Percentiles rank a stretch among this genome's conserved stretches.
Evolutionary conservation across 2,888 invertebrate genomes (phyloP).

Genomic region (Phortica okadai): DNA sequence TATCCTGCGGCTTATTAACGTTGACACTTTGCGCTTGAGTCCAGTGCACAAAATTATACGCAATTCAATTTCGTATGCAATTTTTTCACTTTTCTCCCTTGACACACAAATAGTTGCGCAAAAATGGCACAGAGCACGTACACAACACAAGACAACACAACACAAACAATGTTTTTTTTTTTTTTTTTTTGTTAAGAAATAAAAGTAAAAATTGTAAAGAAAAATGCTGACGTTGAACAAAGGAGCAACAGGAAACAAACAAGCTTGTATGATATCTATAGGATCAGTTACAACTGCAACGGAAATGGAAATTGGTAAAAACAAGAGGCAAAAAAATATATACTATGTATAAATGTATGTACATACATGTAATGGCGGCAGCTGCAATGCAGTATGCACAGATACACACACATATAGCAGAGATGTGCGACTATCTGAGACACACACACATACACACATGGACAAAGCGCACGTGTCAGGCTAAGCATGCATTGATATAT

Average conservation of each 20-base stretch:
- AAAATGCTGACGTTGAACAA: neutral
- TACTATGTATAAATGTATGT: no score
- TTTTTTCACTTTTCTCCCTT: neutral
- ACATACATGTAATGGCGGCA: neutral
- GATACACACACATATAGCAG: neutral
- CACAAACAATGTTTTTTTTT: neutral
- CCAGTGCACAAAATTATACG: constrained; percentile 12
- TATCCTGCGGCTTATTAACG: neutral
- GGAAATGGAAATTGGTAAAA: constrained; percentile 22
- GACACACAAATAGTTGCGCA: neutral
- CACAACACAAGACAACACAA: constrained; percentile 1
- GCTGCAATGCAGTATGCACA: constrained; percentile 36
- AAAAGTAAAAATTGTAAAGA: neutral
- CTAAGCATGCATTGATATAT: constrained; percentile 40
- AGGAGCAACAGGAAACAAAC: neutral
- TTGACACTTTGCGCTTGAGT: constrained; percentile 1
- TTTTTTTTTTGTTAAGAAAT: neutral
- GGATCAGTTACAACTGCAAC: constrained; percentile 27
- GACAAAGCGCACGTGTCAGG: constrained; percentile 27
- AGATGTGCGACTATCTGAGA: neutral
- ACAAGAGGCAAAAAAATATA: neutral
- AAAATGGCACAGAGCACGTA: constrained; percentile 38
- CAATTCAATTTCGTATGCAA: constrained; percentile 14
- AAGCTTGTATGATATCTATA: neutral
- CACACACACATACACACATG: neutral